Conservation (phyloP, 2,797 vertebrate species). For the Hyperoplus immaculatus region DNA sequence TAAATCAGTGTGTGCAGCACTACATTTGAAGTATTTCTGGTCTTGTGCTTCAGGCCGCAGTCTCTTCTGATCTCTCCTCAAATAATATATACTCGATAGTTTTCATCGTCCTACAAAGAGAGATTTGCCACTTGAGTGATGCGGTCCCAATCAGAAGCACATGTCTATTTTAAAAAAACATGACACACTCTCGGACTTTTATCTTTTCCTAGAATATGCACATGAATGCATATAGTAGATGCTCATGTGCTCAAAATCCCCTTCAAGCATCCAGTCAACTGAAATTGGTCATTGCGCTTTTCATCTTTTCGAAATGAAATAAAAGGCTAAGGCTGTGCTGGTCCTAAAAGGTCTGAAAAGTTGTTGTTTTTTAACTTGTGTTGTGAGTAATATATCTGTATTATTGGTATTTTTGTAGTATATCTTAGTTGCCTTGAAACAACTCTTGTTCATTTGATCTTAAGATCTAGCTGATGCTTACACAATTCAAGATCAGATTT, state of each 20-base stretch:
- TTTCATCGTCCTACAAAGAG: constrained; percentile 43
- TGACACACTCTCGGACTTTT: constrained; percentile 23
- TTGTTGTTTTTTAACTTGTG: too few relatives aligned
- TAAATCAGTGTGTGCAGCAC: constrained; percentile 14
- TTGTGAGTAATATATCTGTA: not conserved
- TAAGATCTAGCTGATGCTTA: not conserved
- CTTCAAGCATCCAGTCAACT: constrained; percentile 17
- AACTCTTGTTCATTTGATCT: not conserved
- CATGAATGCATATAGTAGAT: constrained; percentile 5
- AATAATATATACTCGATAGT: constrained; percentile 18
- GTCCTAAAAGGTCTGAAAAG: not conserved
- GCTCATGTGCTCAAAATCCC: constrained; percentile 36
- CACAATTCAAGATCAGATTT: not conserved
- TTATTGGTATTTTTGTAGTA: not conserved
- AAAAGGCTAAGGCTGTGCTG: constrained; percentile 26
- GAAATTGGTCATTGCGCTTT: constrained; percentile 31
- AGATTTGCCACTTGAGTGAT: constrained; percentile 39
- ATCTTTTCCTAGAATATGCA: constrained; percentile 35
- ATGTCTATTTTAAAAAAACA: constrained; percentile 8
- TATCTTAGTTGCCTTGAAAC: not conserved
- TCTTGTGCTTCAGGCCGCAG: constrained; percentile 14
- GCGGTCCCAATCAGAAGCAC: constrained; percentile 48
- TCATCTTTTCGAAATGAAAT: constrained; percentile 28
- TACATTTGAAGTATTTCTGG: constrained; percentile 22
- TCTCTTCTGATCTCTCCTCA: constrained; percentile 2